Evolutionary conservation across 2,888 invertebrate genomes (phyloP).

Genomic region (Thumatha senex): DNA sequence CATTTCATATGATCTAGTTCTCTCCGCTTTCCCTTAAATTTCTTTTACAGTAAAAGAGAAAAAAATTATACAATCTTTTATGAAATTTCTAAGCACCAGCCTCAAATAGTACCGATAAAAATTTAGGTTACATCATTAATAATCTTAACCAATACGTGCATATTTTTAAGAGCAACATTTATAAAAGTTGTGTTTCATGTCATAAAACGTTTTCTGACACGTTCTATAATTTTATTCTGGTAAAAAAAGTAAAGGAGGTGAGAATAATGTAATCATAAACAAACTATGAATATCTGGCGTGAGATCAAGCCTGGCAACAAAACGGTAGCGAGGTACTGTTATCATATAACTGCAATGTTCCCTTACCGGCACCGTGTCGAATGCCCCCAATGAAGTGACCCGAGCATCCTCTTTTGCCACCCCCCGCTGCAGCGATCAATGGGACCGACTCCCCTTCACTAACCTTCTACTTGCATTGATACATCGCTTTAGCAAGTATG

Average conservation of each 20-base stretch:
- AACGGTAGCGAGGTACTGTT: constrained; percentile 28
- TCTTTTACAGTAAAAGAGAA: too few species aligned
- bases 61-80: too few species aligned
- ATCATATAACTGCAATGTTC: constrained; percentile 35
- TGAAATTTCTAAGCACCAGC: too few species aligned
- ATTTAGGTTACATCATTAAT: constrained; percentile 38
- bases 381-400: constrained; percentile 69
- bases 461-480: constrained; percentile 51
- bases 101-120: constrained; percentile 9
- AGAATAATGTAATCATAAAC: constrained; percentile 46
- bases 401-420: constrained; percentile 38
- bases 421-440: constrained; percentile 66
- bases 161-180: constrained; percentile 23
- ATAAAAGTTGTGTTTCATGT: constrained; percentile 41
- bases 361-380: constrained; percentile 29
- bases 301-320: constrained; percentile 37
- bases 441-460: constrained; percentile 48
- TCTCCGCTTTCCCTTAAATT: too few species aligned
- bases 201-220: constrained; percentile 42
- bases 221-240: constrained; percentile 44
- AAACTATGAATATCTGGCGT: constrained; percentile 41
- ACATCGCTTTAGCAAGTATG: constrained; percentile 49
- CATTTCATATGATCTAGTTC: too few species aligned
- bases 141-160: constrained; percentile 20
- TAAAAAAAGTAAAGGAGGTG: constrained; percentile 39